Percentiles rank a stretch among this genome's conserved stretches.
These are phyloP conservation scores for Lynx canadensis DNA, from an alignment of 2,113 vertebrate species.

Conservation along the genomic window DNA sequence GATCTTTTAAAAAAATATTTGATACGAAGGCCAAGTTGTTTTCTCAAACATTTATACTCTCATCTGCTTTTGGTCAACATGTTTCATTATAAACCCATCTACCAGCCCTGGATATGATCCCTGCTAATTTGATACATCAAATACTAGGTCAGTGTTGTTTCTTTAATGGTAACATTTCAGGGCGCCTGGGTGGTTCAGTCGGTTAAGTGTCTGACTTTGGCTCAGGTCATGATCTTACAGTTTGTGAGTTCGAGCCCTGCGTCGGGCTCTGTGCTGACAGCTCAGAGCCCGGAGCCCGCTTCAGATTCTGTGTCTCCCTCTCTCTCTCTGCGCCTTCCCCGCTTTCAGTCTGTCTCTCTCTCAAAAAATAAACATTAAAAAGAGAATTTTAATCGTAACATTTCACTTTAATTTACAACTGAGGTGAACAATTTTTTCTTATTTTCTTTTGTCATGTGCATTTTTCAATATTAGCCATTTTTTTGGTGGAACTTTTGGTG, in stretches of 20 bases:
- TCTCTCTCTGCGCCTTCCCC: too few species aligned
- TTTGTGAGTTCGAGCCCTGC: too few species aligned
- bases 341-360: too few species aligned
- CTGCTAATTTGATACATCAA: neutral
- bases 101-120: neutral
- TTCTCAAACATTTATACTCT: neutral
- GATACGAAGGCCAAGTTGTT: neutral
- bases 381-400: too few species aligned
- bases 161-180: neutral
- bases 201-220: too few species aligned
- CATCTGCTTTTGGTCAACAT: neutral
- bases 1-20: neutral
- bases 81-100: neutral
- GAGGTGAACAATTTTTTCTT: neutral
- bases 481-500: neutral
- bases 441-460: neutral
- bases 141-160: neutral
- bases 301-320: too few species aligned
- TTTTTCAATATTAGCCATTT: neutral
- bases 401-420: neutral
- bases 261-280: too few species aligned
- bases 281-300: too few species aligned
- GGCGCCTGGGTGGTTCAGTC: too few species aligned
- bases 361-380: too few species aligned
- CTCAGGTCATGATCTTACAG: too few species aligned